Base-by-base conservation (phyloP, 2,797 vertebrate genomes). In the Hypotaenidia philippensis region DNA sequence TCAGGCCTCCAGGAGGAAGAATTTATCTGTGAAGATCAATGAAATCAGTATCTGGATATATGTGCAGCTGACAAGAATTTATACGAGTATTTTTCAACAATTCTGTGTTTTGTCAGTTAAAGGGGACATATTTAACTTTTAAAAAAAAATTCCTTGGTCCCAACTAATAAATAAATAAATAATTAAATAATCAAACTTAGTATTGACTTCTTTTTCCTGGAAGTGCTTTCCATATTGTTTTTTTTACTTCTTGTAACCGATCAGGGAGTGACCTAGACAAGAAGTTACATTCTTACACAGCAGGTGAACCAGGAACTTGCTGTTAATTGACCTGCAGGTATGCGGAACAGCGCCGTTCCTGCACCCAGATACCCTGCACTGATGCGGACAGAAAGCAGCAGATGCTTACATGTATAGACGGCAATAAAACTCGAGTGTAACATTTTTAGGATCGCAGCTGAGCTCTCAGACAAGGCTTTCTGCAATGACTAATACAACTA, bases 301-400 rank as follows among this genome's bases (percentile, higher is more conserved):
- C 91, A 94, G 85, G 93, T 95, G 93, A 97, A 97, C 96, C 95
- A 94, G 96, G 96, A 97, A 96, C 96, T 94, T n/a, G 59, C 92
- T 77, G 88, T 79, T 87, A 95, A 91, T 22, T 44, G 78, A 84
- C 81, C 70, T 20, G 70, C 74, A 96, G 90, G 95, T 95, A 97
- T 95, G 96, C 90, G 88, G 95, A 97, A 97, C 93, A 91, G 80
- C 2, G 1, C 68, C 0, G 29, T 26, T 66, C 89, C 83, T 53
- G 40, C 0, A 1, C 83, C 87, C 88, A 78, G 75, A 57, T 44
- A 60, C 87, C 70, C 87, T 47, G 83, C 57, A 4, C 80, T 49
- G 83, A 55, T 83, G 80, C 87, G 88, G 77, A 88, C 1, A 94
- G 87, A 76, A 70, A 91, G 88, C 29, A 94, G 74, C 91, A 93